phyloP scores from a whole-genome alignment of 1,140 invertebrate species.

The Lamellibrachia luymesi region DNA sequence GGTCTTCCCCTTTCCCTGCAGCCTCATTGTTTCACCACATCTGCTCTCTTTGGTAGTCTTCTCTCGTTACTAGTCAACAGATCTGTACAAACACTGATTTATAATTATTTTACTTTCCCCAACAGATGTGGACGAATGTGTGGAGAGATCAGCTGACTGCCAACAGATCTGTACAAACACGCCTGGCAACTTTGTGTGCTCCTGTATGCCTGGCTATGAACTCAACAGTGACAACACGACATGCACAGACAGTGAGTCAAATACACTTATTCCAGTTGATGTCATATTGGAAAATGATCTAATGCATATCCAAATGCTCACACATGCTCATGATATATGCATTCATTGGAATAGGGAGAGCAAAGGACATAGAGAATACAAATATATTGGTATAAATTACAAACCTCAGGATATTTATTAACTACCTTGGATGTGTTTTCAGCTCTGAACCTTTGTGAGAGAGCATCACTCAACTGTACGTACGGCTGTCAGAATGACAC shows the following conservation, averaged over 20 bases:
- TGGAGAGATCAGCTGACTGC: conserved; percentile 26
- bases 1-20: too few relatives aligned
- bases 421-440: not conserved
- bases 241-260: not conserved
- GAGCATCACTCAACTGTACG: not conserved
- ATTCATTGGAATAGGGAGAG: too few relatives aligned
- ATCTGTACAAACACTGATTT: too few relatives aligned
- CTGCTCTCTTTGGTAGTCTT: too few relatives aligned
- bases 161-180: conserved; percentile 21
- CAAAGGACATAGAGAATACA: too few relatives aligned
- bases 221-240: not conserved
- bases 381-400: not conserved
- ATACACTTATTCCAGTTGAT: too few relatives aligned
- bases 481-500: not conserved
- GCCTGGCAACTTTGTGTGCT: conserved; percentile 2
- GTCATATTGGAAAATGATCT: too few relatives aligned
- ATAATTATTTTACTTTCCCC: not conserved
- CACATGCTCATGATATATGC: too few relatives aligned
- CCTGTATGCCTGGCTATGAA: conserved; percentile 5
- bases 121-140: conserved; percentile 36
- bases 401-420: not conserved
- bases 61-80: too few relatives aligned
- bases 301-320: too few relatives aligned
- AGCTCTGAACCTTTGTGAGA: not conserved
- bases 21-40: too few relatives aligned